Evolutionary conservation across 1,140 invertebrate species (phyloP).

Genomic region (Hylaeus anthracinus): DNA sequence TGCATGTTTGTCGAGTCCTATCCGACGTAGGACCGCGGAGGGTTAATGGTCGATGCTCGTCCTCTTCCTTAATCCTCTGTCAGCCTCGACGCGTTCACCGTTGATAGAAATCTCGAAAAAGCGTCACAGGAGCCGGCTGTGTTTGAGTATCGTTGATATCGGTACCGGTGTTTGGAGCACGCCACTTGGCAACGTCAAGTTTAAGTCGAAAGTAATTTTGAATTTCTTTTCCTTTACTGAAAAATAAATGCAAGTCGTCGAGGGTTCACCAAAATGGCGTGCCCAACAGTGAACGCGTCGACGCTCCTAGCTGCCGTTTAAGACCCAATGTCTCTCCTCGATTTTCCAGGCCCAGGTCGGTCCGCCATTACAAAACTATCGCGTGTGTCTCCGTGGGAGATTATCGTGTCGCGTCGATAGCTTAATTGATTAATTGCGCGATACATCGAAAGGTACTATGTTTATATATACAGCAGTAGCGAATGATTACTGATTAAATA

Average conservation of each 20-base stretch:
- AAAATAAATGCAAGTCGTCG: too few relatives aligned
- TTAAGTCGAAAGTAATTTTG: too few relatives aligned
- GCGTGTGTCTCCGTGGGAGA: slow-evolving; percentile 20
- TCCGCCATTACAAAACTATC: slow-evolving; percentile 60
- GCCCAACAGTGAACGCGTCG: neutral
- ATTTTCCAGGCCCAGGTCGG: neutral
- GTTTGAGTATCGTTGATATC: neutral
- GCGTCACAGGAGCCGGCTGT: neutral
- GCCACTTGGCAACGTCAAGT: too few relatives aligned
- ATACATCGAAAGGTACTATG: slow-evolving; percentile 76
- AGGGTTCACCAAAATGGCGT: neutral
- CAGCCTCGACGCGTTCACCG: neutral
- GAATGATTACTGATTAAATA: slow-evolving; percentile 80
- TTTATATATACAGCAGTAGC: slow-evolving; percentile 78
- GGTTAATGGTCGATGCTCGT: slow-evolving; percentile 53
- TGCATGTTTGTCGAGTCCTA: too few relatives aligned
- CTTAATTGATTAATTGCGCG: slow-evolving; percentile 68
- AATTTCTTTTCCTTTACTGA: too few relatives aligned
- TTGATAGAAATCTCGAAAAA: neutral
- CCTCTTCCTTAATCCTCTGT: neutral
- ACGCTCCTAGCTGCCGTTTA: neutral
- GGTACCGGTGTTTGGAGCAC: neutral
- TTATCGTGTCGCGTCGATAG: slow-evolving; percentile 35
- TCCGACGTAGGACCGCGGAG: too few relatives aligned
- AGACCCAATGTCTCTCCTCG: slow-evolving; percentile 1